These are phyloP conservation scores for Chelonia mydas DNA, from an alignment of 2,797 vertebrate genomes.

Conservation along the genomic window DNA sequence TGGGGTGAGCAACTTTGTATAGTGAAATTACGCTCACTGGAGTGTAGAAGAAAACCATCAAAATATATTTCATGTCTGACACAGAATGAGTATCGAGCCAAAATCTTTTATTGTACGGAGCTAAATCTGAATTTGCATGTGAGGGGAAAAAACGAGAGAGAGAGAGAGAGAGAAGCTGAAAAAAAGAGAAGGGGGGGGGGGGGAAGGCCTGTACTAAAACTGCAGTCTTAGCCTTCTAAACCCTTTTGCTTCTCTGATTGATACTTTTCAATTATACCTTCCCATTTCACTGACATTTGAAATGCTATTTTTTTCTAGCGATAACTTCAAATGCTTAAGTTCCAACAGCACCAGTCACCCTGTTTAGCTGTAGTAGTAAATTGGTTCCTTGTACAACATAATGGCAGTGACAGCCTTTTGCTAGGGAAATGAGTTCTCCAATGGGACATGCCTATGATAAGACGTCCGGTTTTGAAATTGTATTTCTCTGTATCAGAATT, in stretches of 20 bases:
- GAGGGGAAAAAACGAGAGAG: neutral
- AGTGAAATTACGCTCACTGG: constrained; percentile 11
- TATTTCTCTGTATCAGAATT: constrained; percentile 99
- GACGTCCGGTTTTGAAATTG: constrained; percentile 99
- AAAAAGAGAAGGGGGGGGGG: neutral
- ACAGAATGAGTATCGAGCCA: neutral
- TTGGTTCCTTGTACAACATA: constrained; percentile 99
- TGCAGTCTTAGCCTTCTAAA: constrained; percentile 75
- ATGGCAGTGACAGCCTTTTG: constrained; percentile 99
- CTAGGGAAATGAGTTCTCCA: constrained; percentile 99
- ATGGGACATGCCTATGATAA: constrained; percentile 98
- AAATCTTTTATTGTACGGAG: constrained; percentile 56
- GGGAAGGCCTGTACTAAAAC: constrained; percentile 47
- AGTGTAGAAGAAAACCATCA: constrained; percentile 42
- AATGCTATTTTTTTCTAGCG: constrained; percentile 91
- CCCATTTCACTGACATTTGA: constrained; percentile 95
- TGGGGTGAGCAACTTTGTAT: neutral
- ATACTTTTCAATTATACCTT: constrained; percentile 99
- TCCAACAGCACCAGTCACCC: constrained; percentile 92
- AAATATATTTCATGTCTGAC: constrained; percentile 33
- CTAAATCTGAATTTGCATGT: constrained; percentile 42
- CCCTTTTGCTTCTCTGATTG: constrained; percentile 96
- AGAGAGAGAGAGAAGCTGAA: neutral
- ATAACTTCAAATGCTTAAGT: constrained; percentile 98
- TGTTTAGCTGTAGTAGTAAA: constrained; percentile 99